phyloP scores from a whole-genome alignment of 2,797 vertebrate genomes.

The Todus mexicanus region DNA sequence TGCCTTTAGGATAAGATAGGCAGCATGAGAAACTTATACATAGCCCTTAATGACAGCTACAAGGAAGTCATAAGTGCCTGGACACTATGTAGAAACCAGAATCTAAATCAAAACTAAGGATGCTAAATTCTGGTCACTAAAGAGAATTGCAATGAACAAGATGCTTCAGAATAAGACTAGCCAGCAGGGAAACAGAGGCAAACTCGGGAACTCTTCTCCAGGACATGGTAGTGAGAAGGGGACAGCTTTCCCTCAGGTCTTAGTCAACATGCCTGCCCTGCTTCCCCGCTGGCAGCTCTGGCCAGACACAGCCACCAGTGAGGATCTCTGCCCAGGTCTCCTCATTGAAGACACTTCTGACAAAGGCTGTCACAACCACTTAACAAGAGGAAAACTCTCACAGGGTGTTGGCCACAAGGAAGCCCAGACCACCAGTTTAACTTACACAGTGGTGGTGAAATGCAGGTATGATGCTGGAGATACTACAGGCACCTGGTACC shows the following conservation, averaged over 20 bases:
- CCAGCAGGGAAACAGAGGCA: not conserved
- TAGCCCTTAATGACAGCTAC: not conserved
- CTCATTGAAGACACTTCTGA: not conserved
- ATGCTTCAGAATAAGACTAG: not conserved
- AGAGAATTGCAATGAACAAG: not conserved
- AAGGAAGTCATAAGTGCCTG: not conserved
- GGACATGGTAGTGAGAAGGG: not conserved
- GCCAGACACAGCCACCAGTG: not conserved
- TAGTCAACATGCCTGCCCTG: fast-evolving
- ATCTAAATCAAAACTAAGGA: not conserved
- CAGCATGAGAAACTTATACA: not conserved
- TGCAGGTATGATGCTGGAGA: not conserved
- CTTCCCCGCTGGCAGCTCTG: not conserved
- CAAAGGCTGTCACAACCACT: not conserved
- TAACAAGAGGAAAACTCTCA: not conserved
- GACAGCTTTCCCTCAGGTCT: not conserved
- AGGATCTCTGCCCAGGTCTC: not conserved
- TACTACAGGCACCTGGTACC: no score
- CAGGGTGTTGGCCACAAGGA: fast-evolving
- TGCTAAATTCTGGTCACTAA: not conserved
- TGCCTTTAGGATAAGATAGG: not conserved
- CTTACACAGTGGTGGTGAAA: not conserved
- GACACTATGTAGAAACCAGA: not conserved
- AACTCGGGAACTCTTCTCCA: not conserved
- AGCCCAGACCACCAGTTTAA: not conserved